Conservation (phyloP, 2,113 vertebrate species). For the Phainopepla nitens region DNA sequence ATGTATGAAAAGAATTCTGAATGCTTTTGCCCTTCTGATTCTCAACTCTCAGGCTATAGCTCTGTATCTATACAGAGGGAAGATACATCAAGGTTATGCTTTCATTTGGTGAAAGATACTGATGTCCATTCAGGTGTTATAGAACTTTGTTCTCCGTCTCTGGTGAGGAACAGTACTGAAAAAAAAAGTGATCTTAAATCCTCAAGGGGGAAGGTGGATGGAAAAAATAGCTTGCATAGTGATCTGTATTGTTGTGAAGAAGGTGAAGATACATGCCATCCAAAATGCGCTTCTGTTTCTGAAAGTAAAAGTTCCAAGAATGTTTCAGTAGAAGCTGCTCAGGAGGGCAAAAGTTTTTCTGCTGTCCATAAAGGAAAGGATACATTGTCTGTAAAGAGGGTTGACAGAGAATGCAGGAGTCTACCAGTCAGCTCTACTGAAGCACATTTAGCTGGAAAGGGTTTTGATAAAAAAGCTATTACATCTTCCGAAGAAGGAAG, state of each 20-base stretch:
- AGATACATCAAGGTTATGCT: conserved; percentile 22
- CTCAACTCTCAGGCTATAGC: conserved; percentile 12
- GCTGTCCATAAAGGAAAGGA: conserved; percentile 1
- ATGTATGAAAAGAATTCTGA: conserved; percentile 9
- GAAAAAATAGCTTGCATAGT: background rate
- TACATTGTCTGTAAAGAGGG: background rate
- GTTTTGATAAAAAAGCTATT: background rate
- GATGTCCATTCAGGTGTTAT: conserved; percentile 5
- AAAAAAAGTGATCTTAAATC: conserved; percentile 13
- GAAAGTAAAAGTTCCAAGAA: background rate
- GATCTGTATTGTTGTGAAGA: background rate
- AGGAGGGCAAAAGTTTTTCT: background rate
- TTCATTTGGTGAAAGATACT: conserved; percentile 23
- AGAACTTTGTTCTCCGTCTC: conserved; percentile 35
- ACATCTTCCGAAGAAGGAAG: background rate
- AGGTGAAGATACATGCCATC: background rate
- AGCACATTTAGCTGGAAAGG: background rate
- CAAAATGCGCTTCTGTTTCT: background rate
- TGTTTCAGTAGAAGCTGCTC: background rate
- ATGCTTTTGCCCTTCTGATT: conserved; percentile 27
- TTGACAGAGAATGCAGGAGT: background rate
- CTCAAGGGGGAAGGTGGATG: background rate
- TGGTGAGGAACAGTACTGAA: background rate
- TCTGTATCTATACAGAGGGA: background rate
- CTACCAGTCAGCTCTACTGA: background rate